Conservation (phyloP, 1,140 invertebrate species). For the Drosophila yakuba region DNA sequence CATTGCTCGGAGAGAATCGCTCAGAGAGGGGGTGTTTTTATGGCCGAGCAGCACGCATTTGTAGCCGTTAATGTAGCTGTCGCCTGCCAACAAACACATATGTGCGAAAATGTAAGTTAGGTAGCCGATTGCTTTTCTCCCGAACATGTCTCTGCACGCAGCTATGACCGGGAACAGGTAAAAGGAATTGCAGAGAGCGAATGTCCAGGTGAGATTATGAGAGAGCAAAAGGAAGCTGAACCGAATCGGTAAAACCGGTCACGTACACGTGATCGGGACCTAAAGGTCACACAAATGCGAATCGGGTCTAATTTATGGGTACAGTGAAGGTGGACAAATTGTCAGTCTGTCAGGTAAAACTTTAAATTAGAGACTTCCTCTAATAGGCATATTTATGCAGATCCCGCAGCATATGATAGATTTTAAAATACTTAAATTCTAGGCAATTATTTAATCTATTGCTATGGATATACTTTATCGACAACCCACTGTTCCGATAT, state of each 20-base stretch:
- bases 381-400: too few relatives aligned
- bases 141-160: constrained; percentile 60
- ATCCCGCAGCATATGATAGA: too few relatives aligned
- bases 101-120: constrained; percentile 38
- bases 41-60: constrained; percentile 40
- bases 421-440: too few relatives aligned
- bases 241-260: constrained; percentile 14
- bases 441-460: too few relatives aligned
- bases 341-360: too few relatives aligned
- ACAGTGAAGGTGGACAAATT: not conserved
- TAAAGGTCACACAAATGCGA: not conserved
- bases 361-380: too few relatives aligned
- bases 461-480: not conserved
- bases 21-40: constrained; percentile 33
- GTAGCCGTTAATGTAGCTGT: constrained; percentile 47
- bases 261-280: constrained; percentile 5
- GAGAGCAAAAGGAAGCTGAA: constrained; percentile 3
- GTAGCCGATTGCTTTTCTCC: constrained; percentile 36
- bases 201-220: constrained; percentile 11
- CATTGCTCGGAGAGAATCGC: constrained; percentile 33
- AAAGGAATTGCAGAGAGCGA: constrained; percentile 11
- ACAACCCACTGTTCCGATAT: not conserved
- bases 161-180: constrained; percentile 43
- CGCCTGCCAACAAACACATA: constrained; percentile 9
- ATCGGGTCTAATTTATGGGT: not conserved